These are phyloP conservation scores for Adelges cooleyi DNA, from an alignment of 1,140 invertebrate genomes.

Conservation along the genomic window DNA sequence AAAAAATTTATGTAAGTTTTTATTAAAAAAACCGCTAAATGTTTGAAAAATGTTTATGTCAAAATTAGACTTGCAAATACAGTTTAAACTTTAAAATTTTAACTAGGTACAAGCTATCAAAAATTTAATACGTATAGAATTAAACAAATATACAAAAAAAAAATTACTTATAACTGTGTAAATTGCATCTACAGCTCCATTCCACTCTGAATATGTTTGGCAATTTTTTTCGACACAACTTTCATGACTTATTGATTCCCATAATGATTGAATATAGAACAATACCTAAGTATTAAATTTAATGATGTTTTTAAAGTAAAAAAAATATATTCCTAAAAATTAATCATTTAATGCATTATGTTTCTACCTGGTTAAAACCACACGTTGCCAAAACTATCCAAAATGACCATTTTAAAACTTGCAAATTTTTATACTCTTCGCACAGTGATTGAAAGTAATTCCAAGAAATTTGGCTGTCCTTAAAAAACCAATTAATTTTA, in stretches of 20 bases:
- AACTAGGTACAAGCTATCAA: too few species aligned
- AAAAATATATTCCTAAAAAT: not conserved
- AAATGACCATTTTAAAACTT: conserved; percentile 22
- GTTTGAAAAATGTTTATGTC: too few species aligned
- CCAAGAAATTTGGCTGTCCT: not conserved
- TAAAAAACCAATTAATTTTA: too few species aligned
- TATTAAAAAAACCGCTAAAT: too few species aligned
- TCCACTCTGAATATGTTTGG: conserved; percentile 31
- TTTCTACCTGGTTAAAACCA: conserved; percentile 16
- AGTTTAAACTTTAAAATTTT: too few species aligned
- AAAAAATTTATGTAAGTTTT: too few species aligned
- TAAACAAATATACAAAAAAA: too few species aligned
- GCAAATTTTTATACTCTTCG: conserved; percentile 3
- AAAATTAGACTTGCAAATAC: too few species aligned
- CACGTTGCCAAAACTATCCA: conserved; percentile 11
- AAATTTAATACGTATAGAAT: too few species aligned
- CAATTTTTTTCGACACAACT: not conserved
- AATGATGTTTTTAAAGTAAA: not conserved
- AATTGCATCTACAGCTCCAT: conserved; percentile 42
- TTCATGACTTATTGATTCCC: not conserved
- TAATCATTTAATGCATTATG: not conserved
- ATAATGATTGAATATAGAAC: conserved; percentile 20
- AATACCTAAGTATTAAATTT: not conserved
- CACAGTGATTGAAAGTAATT: not conserved
- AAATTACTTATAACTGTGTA: conserved; percentile 39